Conservation (phyloP, 2,888 invertebrate species). For the Venusia cambrica region DNA sequence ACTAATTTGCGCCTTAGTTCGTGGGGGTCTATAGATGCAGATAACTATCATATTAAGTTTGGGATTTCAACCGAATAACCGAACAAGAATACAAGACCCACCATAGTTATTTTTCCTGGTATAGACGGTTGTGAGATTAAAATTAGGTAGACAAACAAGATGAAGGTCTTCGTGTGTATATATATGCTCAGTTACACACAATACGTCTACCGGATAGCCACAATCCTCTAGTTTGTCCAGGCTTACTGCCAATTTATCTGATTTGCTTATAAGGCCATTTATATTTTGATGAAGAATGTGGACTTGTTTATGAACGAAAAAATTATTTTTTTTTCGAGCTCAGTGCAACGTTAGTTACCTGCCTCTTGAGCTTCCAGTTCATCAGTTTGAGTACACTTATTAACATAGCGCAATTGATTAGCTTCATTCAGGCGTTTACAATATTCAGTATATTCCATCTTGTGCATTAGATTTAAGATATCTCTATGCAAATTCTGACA, state of each 20-base stretch:
- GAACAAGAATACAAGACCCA: conserved; percentile 5
- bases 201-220: conserved; percentile 1
- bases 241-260: conserved; percentile 3
- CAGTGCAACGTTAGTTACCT: too few species aligned
- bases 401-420: too few species aligned
- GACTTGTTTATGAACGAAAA: conserved; percentile 9
- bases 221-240: conserved; percentile 1
- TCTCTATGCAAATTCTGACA: conserved; percentile 3
- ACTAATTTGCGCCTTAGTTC: neutral
- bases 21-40: conserved; percentile 9
- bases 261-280: conserved; percentile 2
- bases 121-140: neutral
- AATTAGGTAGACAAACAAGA: conserved; percentile 2
- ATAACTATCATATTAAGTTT: neutral
- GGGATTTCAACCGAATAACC: conserved; percentile 2
- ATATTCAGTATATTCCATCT: too few species aligned
- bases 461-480: conserved; percentile 2
- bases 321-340: too few species aligned
- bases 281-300: conserved; percentile 9
- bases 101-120: conserved; percentile 5
- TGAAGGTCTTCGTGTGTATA: conserved; percentile 1
- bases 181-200: conserved; percentile 9
- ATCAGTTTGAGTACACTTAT: conserved; percentile 7
- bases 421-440: too few species aligned
- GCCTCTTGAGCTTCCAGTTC: too few species aligned